Base-by-base conservation (phyloP, 2,888 invertebrate species). In the Drosophila multiciliata region DNA sequence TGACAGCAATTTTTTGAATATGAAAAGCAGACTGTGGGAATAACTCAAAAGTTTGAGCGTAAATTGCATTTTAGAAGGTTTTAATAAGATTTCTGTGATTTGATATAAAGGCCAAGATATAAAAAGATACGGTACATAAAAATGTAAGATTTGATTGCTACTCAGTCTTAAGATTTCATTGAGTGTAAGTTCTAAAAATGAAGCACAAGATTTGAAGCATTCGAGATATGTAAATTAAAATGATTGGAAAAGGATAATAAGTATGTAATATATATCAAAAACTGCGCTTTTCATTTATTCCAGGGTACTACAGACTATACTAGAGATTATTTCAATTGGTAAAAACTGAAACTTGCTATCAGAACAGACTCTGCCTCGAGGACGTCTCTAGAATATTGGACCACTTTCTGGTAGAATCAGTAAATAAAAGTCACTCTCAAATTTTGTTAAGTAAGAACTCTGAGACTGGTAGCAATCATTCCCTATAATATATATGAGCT, bases 1-100 rank as follows among this genome's bases (percentile, higher is more conserved):
- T 71, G 71, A 80, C 66, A 66, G 69, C 52, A 23, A 45, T 23
- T 42, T 72, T 54, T 35, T 53, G 50, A 61, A 58, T 53, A 61
- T 53, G 36, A 67, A 55, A 32, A 32, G 0, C 17, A 32, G 15
- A 36, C 29, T 48, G 45, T 45, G 42, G 36, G 60, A 45, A 45
- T 23, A 23, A 23, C 45, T 45, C 45, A 45, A 8, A 45, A 23
- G 15, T 23, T 23, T 45, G 15, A 23, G 15, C 23, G 8, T 45
- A 8, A 23, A 45, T 45, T 45, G 8, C 20, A 4, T 45, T 23
- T 23, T 8, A 45, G 15, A 23, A 8, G 20, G 20, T 45, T 45
- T 23, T 15, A 1, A 45, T 8, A 15, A 15, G 8, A 23, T 4
- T 20, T 20, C 20, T 15, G 20, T 20, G 8, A 8, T 20, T 23